A percentile compares a stretch with the other conserved stretches of the same genome.
Conservation (phyloP, 2,888 invertebrate species). For the Leptinotarsa haldemani region DNA sequence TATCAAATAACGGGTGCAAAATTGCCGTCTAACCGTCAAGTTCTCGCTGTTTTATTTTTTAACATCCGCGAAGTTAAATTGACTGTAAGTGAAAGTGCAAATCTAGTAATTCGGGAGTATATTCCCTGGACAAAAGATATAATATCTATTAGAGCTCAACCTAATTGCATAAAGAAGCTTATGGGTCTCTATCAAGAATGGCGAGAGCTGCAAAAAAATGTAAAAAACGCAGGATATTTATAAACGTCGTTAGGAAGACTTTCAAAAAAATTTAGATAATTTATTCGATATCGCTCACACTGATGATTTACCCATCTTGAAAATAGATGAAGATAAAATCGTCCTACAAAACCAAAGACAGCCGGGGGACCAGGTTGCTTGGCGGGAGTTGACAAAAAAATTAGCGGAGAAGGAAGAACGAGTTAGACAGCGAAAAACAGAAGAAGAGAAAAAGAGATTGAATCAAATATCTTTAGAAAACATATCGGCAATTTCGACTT, state of each 20-base stretch:
- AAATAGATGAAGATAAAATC: background rate
- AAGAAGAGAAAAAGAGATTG: background rate
- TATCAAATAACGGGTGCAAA: no score
- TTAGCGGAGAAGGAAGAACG: no score
- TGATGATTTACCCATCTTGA: background rate
- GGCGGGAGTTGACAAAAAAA: no score
- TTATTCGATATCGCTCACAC: background rate
- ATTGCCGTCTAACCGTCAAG: no score
- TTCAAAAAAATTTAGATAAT: background rate
- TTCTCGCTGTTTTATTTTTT: no score
- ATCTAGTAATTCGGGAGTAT: background rate
- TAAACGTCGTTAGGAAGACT: background rate
- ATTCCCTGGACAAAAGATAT: background rate
- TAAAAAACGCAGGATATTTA: background rate
- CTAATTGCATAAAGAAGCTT: background rate
- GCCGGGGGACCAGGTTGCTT: no score
- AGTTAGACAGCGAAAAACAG: no score
- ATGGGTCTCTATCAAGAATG: background rate
- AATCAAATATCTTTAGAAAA: background rate
- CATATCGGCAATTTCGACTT: no score
- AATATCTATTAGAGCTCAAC: background rate
- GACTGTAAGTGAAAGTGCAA: background rate
- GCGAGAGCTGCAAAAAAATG: background rate
- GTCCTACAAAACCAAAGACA: no score
- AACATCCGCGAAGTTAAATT: no score